Base-by-base conservation (phyloP, 2,113 vertebrate species). In the Cephalopterus ornatus region DNA sequence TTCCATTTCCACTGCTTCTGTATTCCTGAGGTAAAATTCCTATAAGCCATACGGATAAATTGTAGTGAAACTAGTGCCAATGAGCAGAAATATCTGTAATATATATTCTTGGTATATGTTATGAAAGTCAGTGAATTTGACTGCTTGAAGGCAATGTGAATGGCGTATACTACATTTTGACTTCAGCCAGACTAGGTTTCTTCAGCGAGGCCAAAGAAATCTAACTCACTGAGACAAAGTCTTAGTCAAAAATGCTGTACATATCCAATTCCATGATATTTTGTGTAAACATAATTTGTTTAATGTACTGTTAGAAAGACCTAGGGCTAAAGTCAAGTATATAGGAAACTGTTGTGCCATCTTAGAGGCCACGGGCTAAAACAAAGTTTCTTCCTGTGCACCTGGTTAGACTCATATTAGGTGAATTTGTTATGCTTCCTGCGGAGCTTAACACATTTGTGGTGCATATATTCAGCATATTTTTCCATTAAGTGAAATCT, bases 331-430 rank as follows among this genome's bases (percentile, higher is more conserved):
- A 92, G 59, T 44, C 55, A 78, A 66, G 32, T 3, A 0, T 41
- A n/a, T 6, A 24, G 37, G 55, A 81, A 93, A 74, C 37, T 67
- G 24, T 53, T 50, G 37, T 52, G 27, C 32, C 53, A 56, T 53
- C 33, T 58, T 37, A 49, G 50, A 77, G 22, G 32, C 77, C 46
- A 53, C 11, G 39, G 59, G 59, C 50, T 85, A 92, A 91, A 84
- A 50, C n/a, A 47, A 66, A 93, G 17, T 74, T 94, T 46, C 59
- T 84, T 94, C 88, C 73, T 84, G 55, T 87, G 23, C 46, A 71
- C 77, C 85, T 92, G 46, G 46, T 71, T 71, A 71, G n/a, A n/a
- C 14, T 74, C 41, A 24, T 15, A 12, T 67, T 87, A 85, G 73
- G 28, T 71, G 46, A 91, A 89, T 94, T 77, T 55, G 19, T 74